Conservation (phyloP, 2,888 invertebrate species). For the Diplolepis rosae region DNA sequence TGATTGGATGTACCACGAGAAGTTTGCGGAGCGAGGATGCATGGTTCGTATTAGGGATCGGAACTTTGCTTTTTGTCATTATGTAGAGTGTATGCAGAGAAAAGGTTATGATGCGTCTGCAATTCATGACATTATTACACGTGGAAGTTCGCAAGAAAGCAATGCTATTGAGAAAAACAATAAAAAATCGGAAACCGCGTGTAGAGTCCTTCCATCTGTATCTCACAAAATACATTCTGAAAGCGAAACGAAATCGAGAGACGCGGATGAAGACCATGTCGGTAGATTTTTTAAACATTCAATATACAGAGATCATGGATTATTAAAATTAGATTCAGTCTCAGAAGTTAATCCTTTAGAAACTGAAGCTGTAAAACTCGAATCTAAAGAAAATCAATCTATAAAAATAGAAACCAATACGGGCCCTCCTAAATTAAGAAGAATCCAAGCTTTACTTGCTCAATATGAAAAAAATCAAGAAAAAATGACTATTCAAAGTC, state of each 20-base stretch:
- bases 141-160: too few species aligned
- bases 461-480: not conserved
- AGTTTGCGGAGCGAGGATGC: slow-evolving; percentile 58
- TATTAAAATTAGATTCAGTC: not conserved
- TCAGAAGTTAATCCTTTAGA: not conserved
- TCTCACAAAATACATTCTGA: not conserved
- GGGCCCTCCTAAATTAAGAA: not conserved
- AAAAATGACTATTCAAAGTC: not conserved
- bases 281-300: not conserved
- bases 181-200: not conserved
- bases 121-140: too few species aligned
- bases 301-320: not conserved
- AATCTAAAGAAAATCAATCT: not conserved
- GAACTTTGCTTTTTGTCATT: slow-evolving; percentile 55
- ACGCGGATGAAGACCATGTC: not conserved
- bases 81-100: slow-evolving; percentile 33
- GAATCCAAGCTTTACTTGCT: not conserved
- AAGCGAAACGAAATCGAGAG: not conserved
- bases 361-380: not conserved
- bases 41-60: slow-evolving; percentile 64
- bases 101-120: slow-evolving; percentile 18
- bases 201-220: not conserved
- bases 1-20: slow-evolving; percentile 62
- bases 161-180: too few species aligned
- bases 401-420: not conserved